Evolutionary conservation across 1,140 invertebrate species (phyloP).

Genomic region (Lasaia peninsularis): DNA sequence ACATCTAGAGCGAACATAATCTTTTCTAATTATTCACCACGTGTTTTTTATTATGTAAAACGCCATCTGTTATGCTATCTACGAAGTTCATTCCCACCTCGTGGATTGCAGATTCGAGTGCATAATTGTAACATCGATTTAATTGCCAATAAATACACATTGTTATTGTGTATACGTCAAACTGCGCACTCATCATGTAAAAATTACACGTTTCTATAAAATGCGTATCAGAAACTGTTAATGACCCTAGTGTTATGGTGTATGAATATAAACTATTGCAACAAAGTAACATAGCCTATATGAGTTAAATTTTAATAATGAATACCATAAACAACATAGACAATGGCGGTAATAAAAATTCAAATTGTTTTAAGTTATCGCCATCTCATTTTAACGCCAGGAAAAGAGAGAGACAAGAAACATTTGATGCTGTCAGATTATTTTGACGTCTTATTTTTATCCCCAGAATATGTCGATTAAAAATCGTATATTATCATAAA

Average conservation of each 20-base stretch:
- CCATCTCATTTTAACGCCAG: too few species aligned
- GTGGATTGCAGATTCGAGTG: conserved; percentile 43
- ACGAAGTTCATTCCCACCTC: conserved; percentile 31
- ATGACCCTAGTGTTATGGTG: background rate
- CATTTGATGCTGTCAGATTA: too few species aligned
- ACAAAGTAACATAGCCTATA: background rate
- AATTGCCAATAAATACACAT: background rate
- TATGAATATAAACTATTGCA: background rate
- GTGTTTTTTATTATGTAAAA: conserved; percentile 26
- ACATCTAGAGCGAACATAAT: background rate
- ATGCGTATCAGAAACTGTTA: conserved; percentile 5
- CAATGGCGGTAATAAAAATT: too few species aligned
- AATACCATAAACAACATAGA: too few species aligned
- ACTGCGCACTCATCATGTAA: conserved; percentile 6
- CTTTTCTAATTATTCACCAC: conserved; percentile 14
- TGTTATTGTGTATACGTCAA: background rate
- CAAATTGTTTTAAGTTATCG: too few species aligned
- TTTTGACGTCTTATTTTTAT: too few species aligned
- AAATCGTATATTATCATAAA: too few species aligned
- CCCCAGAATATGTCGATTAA: too few species aligned
- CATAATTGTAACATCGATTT: conserved; percentile 17
- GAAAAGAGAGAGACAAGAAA: too few species aligned
- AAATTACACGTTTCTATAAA: conserved; percentile 5
- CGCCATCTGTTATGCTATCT: conserved; percentile 11
- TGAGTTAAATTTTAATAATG: too few species aligned